Conservation (phyloP, 2,888 invertebrate genomes). For the Pachliopta kotzebuea region DNA sequence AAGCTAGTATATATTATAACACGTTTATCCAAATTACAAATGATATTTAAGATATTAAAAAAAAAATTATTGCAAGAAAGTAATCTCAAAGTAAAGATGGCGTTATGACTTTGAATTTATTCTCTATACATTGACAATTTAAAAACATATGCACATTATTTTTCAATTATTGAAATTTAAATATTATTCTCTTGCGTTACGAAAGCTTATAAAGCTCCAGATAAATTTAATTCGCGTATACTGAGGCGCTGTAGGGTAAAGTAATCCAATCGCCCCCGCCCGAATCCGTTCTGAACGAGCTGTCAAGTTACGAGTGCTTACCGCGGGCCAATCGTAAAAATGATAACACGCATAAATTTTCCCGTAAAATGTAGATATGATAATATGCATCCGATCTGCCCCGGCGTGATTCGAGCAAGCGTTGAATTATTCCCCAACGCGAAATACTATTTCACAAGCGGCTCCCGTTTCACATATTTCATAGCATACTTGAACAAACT, state of each 20-base stretch:
- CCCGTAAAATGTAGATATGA: slow-evolving; percentile 48
- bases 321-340: slow-evolving; percentile 49
- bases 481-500: background rate
- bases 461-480: slow-evolving; percentile 5
- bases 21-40: no score
- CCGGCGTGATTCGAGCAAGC: slow-evolving; percentile 39
- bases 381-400: slow-evolving; percentile 43
- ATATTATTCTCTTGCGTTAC: background rate
- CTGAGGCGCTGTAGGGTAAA: slow-evolving; percentile 27
- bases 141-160: background rate
- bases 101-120: no score
- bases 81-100: no score
- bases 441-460: slow-evolving; percentile 31
- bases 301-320: slow-evolving; percentile 41
- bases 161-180: background rate
- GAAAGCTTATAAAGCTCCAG: background rate
- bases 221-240: background rate
- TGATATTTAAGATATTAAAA: no score
- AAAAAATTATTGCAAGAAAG: no score
- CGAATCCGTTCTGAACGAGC: slow-evolving; percentile 34
- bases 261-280: slow-evolving; percentile 39
- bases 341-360: slow-evolving; percentile 49
- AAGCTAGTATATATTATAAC: no score
- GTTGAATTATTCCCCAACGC: slow-evolving; percentile 36
- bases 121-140: no score